Percentiles rank a stretch among this genome's conserved stretches.
Evolutionary conservation across 2,113 vertebrate genomes (phyloP).

Genomic region (Cebidichthys violaceus): DNA sequence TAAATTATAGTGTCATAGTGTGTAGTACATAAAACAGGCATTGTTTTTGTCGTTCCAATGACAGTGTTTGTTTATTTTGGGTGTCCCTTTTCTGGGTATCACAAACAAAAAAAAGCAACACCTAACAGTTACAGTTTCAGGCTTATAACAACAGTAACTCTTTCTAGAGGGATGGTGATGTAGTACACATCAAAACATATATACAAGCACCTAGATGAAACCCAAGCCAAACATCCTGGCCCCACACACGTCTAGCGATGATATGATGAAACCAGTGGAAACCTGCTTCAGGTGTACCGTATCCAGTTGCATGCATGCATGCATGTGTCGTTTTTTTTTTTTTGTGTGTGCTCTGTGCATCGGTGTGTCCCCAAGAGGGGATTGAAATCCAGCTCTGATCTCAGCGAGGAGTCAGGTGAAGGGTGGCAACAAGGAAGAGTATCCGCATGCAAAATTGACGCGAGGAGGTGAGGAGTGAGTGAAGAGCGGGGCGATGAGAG

Average conservation of each 20-base stretch:
- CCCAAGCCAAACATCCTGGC: conserved; percentile 56
- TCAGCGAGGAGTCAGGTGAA: conserved; percentile 60
- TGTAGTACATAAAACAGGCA: conserved; percentile 14
- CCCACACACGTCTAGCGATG: conserved; percentile 55
- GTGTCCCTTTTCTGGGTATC: neutral
- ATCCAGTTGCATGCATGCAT: conserved; percentile 55
- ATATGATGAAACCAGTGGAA: conserved; percentile 76
- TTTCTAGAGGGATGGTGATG: conserved; percentile 2
- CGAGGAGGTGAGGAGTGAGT: conserved; percentile 70
- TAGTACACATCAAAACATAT: conserved; percentile 32
- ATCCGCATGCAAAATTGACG: conserved; percentile 81
- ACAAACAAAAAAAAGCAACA: neutral
- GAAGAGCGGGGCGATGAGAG: conserved; percentile 58
- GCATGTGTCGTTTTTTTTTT: conserved; percentile 62
- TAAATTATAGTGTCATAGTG: conserved; percentile 44
- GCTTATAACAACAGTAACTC: conserved; percentile 10
- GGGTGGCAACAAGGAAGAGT: conserved; percentile 61
- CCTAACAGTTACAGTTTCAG: neutral
- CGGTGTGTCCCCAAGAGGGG: conserved; percentile 48
- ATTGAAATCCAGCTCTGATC: conserved; percentile 71
- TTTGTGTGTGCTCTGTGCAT: conserved; percentile 26
- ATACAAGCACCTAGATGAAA: conserved; percentile 41
- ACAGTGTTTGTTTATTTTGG: conserved; percentile 28
- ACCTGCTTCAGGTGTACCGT: conserved; percentile 67
- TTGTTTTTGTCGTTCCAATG: conserved; percentile 9